Percentiles rank a stretch among this genome's conserved stretches.
Evolutionary conservation across 2,113 vertebrate species (phyloP).

Genomic region (Archocentrus centrarchus): DNA sequence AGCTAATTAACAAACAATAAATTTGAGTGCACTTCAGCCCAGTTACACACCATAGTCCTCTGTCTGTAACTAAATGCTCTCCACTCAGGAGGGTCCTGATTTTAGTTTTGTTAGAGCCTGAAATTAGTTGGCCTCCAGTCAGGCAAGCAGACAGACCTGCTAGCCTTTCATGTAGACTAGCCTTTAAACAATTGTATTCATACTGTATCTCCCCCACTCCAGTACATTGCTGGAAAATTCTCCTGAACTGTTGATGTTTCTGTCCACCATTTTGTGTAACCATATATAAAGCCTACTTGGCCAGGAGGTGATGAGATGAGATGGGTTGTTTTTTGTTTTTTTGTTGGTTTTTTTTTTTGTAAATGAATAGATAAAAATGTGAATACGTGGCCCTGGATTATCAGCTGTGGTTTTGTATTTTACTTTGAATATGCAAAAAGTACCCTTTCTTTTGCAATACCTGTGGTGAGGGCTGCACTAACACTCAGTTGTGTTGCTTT

Average conservation of each 20-base stretch:
- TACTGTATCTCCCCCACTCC: slow-evolving; percentile 36
- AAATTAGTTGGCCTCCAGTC: slow-evolving; percentile 14
- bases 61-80: slow-evolving; percentile 1
- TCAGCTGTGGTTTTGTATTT: slow-evolving; percentile 14
- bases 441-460: not conserved
- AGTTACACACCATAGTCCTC: not conserved
- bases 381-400: not conserved
- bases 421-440: slow-evolving; percentile 41
- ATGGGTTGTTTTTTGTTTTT: not conserved
- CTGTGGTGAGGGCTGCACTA: slow-evolving; percentile 1
- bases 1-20: slow-evolving; percentile 48
- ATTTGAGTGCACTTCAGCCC: slow-evolving; percentile 12
- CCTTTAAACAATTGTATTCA: slow-evolving; percentile 59
- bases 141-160: slow-evolving; percentile 49
- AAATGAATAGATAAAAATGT: slow-evolving; percentile 24
- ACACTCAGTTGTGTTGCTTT: slow-evolving; percentile 20
- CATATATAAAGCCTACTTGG: slow-evolving; percentile 40
- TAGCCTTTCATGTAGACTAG: slow-evolving; percentile 55
- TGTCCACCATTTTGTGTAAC: slow-evolving; percentile 56
- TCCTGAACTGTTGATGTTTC: slow-evolving; percentile 61
- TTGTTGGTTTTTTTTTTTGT: not conserved
- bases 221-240: slow-evolving; percentile 69
- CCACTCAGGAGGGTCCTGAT: slow-evolving; percentile 25
- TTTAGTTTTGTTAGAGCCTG: slow-evolving; percentile 43
- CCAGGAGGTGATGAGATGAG: slow-evolving; percentile 1